These are phyloP conservation scores for Lithobius niger DNA, from an alignment of 1,140 invertebrate species.

Conservation along the genomic window DNA sequence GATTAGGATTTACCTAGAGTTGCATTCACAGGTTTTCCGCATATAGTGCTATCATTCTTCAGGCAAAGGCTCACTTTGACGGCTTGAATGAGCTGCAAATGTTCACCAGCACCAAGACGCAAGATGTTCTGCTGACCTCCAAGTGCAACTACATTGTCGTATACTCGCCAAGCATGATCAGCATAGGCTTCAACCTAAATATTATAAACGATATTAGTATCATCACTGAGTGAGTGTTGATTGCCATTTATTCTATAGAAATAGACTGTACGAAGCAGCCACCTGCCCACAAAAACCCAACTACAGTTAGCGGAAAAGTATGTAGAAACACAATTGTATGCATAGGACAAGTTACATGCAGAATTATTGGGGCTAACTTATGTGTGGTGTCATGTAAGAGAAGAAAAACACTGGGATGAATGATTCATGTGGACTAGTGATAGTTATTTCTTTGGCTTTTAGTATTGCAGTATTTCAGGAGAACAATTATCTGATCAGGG, in stretches of 20 bases:
- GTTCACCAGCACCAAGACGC: conserved; percentile 15
- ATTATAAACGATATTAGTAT: conserved; percentile 5
- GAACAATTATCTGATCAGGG: no score
- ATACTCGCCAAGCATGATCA: conserved; percentile 19
- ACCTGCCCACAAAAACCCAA: no score
- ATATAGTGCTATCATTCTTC: conserved; percentile 14
- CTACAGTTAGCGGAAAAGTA: no score
- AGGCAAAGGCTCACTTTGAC: conserved; percentile 21
- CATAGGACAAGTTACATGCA: not conserved
- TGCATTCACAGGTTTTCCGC: not conserved
- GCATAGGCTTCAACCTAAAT: conserved; percentile 17
- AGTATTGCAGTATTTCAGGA: no score
- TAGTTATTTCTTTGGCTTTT: no score
- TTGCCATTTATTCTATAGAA: no score
- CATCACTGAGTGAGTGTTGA: not conserved
- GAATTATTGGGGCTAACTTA: no score
- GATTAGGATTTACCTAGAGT: not conserved
- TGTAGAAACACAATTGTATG: no score
- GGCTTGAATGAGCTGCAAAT: conserved; percentile 14
- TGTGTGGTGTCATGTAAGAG: no score
- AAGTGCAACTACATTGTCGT: conserved; percentile 12
- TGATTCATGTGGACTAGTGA: no score
- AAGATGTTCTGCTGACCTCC: conserved; percentile 16
- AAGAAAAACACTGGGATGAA: no score
- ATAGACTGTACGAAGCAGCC: no score